Conservation (phyloP, 2,888 invertebrate genomes). For the Mythimna lalbum region DNA sequence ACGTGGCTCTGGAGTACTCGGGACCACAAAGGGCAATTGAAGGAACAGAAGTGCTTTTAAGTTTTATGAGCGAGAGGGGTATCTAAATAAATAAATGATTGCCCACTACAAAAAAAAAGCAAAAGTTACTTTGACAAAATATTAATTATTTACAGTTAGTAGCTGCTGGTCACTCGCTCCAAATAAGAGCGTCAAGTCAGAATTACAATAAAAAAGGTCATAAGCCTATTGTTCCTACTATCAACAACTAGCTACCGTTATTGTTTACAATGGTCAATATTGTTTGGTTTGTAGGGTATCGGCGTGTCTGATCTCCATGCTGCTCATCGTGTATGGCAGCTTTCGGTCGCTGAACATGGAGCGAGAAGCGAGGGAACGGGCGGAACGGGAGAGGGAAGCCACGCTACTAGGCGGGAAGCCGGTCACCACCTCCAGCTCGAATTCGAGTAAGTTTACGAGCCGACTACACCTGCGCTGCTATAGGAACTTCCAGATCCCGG, state of each 20-base stretch:
- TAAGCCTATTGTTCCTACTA: conserved; percentile 26
- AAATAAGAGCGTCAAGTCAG: conserved; percentile 14
- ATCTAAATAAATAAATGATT: too few relatives aligned
- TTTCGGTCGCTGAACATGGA: conserved; percentile 99
- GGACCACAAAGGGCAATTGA: too few relatives aligned
- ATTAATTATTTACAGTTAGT: conserved; percentile 14
- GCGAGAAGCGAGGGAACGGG: conserved; percentile 96
- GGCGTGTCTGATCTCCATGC: conserved; percentile 99
- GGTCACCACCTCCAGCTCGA: conserved; percentile 78
- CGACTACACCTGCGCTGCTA: too few relatives aligned
- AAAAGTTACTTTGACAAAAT: neutral
- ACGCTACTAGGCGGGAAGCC: conserved; percentile 90
- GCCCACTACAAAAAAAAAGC: too few relatives aligned
- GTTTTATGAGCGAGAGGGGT: too few relatives aligned
- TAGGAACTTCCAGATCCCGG: neutral
- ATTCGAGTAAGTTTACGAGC: conserved; percentile 75
- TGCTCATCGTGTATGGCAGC: conserved; percentile 99
- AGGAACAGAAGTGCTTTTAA: too few relatives aligned
- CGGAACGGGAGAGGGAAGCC: conserved; percentile 94
- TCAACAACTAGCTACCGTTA: conserved; percentile 23
- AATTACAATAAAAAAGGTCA: conserved; percentile 50
- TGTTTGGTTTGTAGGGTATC: conserved; percentile 92
- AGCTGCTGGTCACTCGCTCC: neutral
- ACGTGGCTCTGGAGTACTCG: too few relatives aligned
- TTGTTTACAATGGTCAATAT: conserved; percentile 34